A percentile compares a stretch with the other conserved stretches of the same genome.
phyloP scores from a whole-genome alignment of 2,888 invertebrate species.

The Diloba caeruleocephala region DNA sequence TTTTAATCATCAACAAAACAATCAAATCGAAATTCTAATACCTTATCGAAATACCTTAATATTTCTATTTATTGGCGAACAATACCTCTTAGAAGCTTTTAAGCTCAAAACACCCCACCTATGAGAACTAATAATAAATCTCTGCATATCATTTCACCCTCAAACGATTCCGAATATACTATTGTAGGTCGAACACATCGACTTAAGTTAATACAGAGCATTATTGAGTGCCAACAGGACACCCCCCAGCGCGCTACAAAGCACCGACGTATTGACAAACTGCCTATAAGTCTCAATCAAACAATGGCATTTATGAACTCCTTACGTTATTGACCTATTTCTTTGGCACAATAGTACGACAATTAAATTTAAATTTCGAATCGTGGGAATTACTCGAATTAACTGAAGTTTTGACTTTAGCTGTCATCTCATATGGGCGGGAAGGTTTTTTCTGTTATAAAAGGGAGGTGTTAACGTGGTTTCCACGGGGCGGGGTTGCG shows the following conservation, averaged over 20 bases:
- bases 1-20: conserved; percentile 12
- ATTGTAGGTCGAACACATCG: conserved; percentile 71
- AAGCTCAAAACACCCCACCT: conserved; percentile 52
- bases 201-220: conserved; percentile 67
- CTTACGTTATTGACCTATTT: conserved; percentile 86
- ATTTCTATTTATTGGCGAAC: conserved; percentile 47
- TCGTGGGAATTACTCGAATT: conserved; percentile 86
- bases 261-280: conserved; percentile 82
- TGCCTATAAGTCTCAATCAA: conserved; percentile 87
- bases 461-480: conserved; percentile 64
- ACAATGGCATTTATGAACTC: conserved; percentile 79
- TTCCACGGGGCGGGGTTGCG: conserved; percentile 70
- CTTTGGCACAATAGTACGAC: conserved; percentile 83
- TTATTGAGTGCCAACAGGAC: conserved; percentile 66
- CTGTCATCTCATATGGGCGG: conserved; percentile 79
- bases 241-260: conserved; percentile 73
- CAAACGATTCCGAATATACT: conserved; percentile 75
- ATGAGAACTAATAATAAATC: conserved; percentile 84
- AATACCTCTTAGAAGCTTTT: conserved; percentile 44
- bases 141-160: conserved; percentile 87
- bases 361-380: conserved; percentile 84
- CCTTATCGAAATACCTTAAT: conserved; percentile 33
- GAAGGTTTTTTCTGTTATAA: conserved; percentile 64
- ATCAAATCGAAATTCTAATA: conserved; percentile 31
- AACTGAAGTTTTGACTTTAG: conserved; percentile 77